Evolutionary conservation across 2,888 invertebrate genomes (phyloP), one percentile per base, ranked within the genome.

Genomic region (Venustoraphidia nigricollis): DNA sequence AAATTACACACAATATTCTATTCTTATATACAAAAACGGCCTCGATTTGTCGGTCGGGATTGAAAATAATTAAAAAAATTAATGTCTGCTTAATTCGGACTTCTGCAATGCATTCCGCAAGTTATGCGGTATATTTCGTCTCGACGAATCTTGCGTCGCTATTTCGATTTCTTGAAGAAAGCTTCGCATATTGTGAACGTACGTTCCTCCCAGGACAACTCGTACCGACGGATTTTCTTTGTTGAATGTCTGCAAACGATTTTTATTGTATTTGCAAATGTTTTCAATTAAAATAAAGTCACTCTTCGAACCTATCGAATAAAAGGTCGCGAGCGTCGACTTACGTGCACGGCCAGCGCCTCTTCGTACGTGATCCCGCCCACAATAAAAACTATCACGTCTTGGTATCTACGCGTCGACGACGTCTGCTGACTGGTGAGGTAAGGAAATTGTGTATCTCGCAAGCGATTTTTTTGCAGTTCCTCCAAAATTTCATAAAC

Each of bases 341-440:
- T 37, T 47, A 42, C 82, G 64, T 94, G 83, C 2, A 96, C 86
- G 36, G 84, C 77, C 14, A 88, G 66, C 0, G 94, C 83, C 68
- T 98, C 98, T 65, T 97, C 97, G 64, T 94, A 98, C 0, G 98
- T 98, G 39, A 85, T 77, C 10, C 98, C 98, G 2, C 98, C 98
- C 49, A 98, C 79, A 42, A 97, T 83, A 62, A 98, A 99, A 17
- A 97, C 83, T 45, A 99, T 83, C n/a, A 98, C 76, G 63, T 97
- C 94, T 62, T 92, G 88, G 0, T 89, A 86, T 52, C 91, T 81
- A 6, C 76, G 64, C 9, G 71, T 71, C 51, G 60, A 59, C 27
- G 27, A 27, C 53, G 50, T 71, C 34, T 69, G 52, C 52, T 81
- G 78, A 9, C 78, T 72, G 36, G 87, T 88, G 13, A 92, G 71